phyloP scores from a whole-genome alignment of 2,888 invertebrate species.

The Metacarcinus magister region DNA sequence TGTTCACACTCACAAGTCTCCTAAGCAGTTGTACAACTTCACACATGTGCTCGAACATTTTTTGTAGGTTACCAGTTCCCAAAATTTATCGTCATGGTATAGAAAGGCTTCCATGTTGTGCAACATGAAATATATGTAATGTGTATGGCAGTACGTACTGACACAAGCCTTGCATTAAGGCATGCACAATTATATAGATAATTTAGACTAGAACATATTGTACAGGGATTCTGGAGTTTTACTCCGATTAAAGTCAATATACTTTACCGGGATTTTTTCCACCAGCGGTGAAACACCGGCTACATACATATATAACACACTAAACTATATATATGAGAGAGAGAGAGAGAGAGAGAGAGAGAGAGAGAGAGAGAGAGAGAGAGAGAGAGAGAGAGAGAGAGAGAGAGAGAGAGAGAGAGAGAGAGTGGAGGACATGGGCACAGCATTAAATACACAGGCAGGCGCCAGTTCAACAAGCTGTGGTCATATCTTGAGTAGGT shows the following conservation, averaged over 20 bases:
- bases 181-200: background rate
- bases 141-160: background rate
- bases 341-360: background rate
- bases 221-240: background rate
- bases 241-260: background rate
- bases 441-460: background rate
- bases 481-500: background rate
- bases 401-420: background rate
- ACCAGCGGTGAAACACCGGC: background rate
- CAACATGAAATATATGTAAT: background rate
- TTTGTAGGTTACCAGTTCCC: background rate
- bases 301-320: background rate
- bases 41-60: background rate
- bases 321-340: background rate
- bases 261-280: background rate
- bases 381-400: background rate
- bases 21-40: background rate
- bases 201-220: slow-evolving; percentile 16
- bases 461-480: background rate
- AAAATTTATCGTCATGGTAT: background rate
- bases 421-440: background rate
- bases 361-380: background rate
- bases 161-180: background rate
- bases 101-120: background rate
- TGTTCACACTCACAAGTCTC: too few species aligned